Evolutionary conservation across 2,113 vertebrate genomes (phyloP).

Genomic region (Myiopsitta monachus): DNA sequence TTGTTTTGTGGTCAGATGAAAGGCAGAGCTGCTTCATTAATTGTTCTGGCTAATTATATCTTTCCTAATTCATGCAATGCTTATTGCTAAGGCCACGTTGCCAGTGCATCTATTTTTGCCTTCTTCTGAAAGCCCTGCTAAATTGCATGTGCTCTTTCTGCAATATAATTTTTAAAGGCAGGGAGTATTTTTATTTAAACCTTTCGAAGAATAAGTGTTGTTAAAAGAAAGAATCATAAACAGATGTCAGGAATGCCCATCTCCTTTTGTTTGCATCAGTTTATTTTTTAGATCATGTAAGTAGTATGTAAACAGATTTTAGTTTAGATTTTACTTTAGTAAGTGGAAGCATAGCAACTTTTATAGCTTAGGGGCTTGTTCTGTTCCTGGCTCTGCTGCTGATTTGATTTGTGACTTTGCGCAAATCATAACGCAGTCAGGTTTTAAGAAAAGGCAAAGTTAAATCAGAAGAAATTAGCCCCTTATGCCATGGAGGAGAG

Average conservation of each 20-base stretch:
- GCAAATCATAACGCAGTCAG: not conserved
- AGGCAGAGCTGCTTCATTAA: not conserved
- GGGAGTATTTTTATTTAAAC: not conserved
- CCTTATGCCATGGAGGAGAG: fast-evolving
- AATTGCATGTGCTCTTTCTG: not conserved
- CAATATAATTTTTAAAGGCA: not conserved
- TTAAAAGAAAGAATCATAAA: not conserved
- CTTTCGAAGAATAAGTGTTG: not conserved
- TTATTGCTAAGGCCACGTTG: fast-evolving
- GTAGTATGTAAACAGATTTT: not conserved
- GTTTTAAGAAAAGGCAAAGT: not conserved
- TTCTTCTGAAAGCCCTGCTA: not conserved
- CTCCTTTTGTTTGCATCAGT: not conserved
- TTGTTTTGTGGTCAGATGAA: fast-evolving
- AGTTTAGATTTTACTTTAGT: not conserved
- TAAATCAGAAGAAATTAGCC: not conserved
- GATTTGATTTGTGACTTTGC: not conserved
- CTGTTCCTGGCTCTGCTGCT: not conserved
- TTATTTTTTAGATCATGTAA: not conserved
- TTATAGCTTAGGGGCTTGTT: not conserved
- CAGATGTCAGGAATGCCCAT: not conserved
- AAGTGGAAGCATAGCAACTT: not conserved
- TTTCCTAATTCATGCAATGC: fast-evolving
- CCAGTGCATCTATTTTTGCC: fast-evolving
- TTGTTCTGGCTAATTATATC: not conserved